Percentiles rank a stretch among this genome's conserved stretches.
phyloP scores from a whole-genome alignment of 2,888 invertebrate species.

The Cynaeus angustus region DNA sequence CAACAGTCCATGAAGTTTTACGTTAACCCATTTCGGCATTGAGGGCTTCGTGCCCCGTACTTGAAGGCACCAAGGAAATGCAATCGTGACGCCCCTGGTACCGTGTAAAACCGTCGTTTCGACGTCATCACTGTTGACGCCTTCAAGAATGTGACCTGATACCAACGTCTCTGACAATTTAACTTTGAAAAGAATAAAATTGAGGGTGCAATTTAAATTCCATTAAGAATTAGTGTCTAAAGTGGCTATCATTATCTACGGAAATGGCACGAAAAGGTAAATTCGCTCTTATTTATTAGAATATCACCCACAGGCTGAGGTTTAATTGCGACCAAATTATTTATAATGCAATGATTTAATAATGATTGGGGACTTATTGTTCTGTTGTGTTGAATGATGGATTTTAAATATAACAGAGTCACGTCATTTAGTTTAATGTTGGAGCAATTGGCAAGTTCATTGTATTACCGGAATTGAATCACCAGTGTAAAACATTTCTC shows the following conservation, averaged over 20 bases:
- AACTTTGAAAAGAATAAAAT: slow-evolving; percentile 14
- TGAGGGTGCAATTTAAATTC: slow-evolving; percentile 40
- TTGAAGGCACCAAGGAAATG: slow-evolving; percentile 64
- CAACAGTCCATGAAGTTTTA: slow-evolving; percentile 57
- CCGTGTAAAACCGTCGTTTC: slow-evolving; percentile 29
- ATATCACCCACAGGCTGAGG: neutral
- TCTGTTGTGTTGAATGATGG: too few relatives aligned
- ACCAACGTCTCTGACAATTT: slow-evolving; percentile 44
- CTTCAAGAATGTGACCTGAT: slow-evolving; percentile 41
- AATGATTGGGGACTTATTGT: too few relatives aligned
- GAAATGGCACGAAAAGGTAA: slow-evolving; percentile 28
- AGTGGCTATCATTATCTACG: slow-evolving; percentile 30
- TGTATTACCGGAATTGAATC: too few relatives aligned
- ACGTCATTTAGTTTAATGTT: too few relatives aligned
- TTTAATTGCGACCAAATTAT: neutral
- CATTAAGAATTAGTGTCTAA: slow-evolving; percentile 30
- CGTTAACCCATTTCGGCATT: slow-evolving; percentile 63
- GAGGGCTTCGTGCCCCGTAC: slow-evolving; percentile 64
- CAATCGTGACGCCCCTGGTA: slow-evolving; percentile 50
- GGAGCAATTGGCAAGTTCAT: too few relatives aligned
- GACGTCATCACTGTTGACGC: slow-evolving; percentile 46
- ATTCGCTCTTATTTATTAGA: slow-evolving; percentile 17
- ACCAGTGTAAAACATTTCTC: too few relatives aligned
- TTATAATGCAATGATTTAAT: neutral
- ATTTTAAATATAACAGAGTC: too few relatives aligned